Evolutionary conservation across 2,888 invertebrate genomes (phyloP), one percentile per base, ranked within the genome.

Genomic region (Zhuqinia jingwanae): DNA sequence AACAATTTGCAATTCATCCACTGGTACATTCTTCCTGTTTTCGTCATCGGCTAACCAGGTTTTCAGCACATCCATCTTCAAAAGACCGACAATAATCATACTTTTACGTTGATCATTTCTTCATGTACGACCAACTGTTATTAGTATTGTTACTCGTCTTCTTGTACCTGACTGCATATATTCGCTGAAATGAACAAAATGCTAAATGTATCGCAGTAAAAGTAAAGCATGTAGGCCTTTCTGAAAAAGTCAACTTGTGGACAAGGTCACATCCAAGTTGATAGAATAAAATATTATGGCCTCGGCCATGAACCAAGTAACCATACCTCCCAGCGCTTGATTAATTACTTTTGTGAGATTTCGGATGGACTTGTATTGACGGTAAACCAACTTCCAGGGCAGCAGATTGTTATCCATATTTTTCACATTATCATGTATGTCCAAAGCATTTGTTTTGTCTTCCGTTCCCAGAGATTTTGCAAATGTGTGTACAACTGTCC

Each of bases 281-380:
- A 83, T 73, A 6, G 83, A 75, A 27, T 83, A 83, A 30, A 58
- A 83, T 15, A 83, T 50, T 17, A 76, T 65, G 1, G 73, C 81
- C 25, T 81, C 81, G 2, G 81, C 73, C 60, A 81, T 30, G 45
- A 73, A 81, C 10, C n/a, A 22, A 0, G 76, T 75, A 6, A 73
- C 30, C 0, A 83, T 17, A 36, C 20, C 50, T 11, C 76, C 76
- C 36, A 83, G 20, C 0, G 83, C 75, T 22, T 56, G 15, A 30
- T 83, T 83, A 22, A 83, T 83, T 6, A 22, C 25, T 8, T n/a
- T 11, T 27, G 83, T 13, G 15, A 76, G 27, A 6, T 11, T 60
- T 20, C 65, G 47, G 6, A 76, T 76, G 8, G 76, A 47, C 15
- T 75, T 83, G 65, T 76, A 83, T 20, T 76, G 36, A 2, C n/a